Conservation (phyloP, 2,888 invertebrate genomes). For the Dorcus hopei region DNA sequence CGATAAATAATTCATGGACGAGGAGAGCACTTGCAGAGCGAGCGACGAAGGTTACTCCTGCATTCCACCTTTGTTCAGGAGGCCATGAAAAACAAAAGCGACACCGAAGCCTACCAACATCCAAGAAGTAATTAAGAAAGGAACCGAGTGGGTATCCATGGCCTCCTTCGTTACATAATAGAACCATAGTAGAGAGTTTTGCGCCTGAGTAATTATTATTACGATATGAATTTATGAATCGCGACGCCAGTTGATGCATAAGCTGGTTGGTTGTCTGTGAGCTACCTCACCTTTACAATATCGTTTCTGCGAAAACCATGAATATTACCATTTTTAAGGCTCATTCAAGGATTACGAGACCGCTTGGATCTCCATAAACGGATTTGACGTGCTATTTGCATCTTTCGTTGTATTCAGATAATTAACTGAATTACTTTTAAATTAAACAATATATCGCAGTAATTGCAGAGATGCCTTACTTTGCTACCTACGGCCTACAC, state of each 20-base stretch:
- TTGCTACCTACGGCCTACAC: too few species aligned
- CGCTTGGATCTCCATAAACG: slow-evolving; percentile 9
- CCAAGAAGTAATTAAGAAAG: slow-evolving; percentile 3
- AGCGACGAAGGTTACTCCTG: too few species aligned
- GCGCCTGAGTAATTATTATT: slow-evolving; percentile 9
- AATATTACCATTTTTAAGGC: slow-evolving; percentile 6
- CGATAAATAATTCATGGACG: too few species aligned
- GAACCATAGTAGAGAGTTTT: slow-evolving; percentile 5
- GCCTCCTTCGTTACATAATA: slow-evolving; percentile 9
- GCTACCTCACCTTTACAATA: slow-evolving; percentile 8
- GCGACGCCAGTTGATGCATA: neutral
- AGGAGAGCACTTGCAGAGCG: too few species aligned
- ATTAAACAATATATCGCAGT: too few species aligned
- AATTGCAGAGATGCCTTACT: too few species aligned
- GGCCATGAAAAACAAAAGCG: slow-evolving; percentile 3
- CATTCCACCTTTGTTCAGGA: neutral
- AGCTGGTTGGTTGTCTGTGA: slow-evolving; percentile 1
- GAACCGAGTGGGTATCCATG: slow-evolving; percentile 7
- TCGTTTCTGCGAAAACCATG: slow-evolving; percentile 9
- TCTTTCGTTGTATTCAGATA: neutral
- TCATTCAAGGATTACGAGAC: slow-evolving; percentile 11
- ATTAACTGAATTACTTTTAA: too few species aligned
- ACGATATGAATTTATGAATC: slow-evolving; percentile 11
- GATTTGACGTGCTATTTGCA: slow-evolving; percentile 7
- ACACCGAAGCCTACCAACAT: neutral